Evolutionary conservation across 2,888 invertebrate genomes (phyloP).

Genomic region (Lordiphosa andalusiaca): DNA sequence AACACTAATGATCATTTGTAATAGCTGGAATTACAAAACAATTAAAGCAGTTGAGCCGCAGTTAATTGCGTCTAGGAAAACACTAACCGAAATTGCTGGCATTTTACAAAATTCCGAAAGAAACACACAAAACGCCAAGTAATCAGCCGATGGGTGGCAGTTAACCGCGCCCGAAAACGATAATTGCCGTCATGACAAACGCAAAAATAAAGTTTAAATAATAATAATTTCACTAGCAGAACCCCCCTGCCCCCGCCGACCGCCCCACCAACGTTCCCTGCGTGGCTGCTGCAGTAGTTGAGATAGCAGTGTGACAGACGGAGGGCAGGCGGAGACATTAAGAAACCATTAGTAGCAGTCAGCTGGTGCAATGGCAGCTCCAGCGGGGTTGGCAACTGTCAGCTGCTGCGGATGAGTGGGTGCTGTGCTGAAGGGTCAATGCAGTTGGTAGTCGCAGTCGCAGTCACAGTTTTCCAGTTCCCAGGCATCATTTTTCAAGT

Average conservation of each 20-base stretch:
- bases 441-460: slow-evolving; percentile 47
- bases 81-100: slow-evolving; percentile 46
- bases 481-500: slow-evolving; percentile 69
- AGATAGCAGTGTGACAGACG: slow-evolving; percentile 3
- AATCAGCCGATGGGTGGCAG: slow-evolving; percentile 16
- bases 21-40: slow-evolving; percentile 49
- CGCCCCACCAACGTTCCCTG: no score
- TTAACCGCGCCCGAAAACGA: slow-evolving; percentile 44
- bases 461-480: slow-evolving; percentile 21
- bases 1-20: slow-evolving; percentile 39
- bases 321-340: slow-evolving; percentile 48
- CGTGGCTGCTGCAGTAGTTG: no score
- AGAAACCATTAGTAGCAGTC: slow-evolving; percentile 72
- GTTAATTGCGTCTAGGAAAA: slow-evolving; percentile 51
- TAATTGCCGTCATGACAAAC: slow-evolving; percentile 75
- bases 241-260: background rate
- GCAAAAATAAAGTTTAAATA: slow-evolving; percentile 72
- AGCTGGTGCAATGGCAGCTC: slow-evolving; percentile 13
- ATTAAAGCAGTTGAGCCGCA: slow-evolving; percentile 40
- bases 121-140: slow-evolving; percentile 28
- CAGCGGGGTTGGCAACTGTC: slow-evolving; percentile 36
- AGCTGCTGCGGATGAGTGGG: slow-evolving; percentile 63
- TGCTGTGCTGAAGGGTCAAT: slow-evolving; percentile 58
- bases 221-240: slow-evolving; percentile 61
- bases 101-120: slow-evolving; percentile 20